These are phyloP conservation scores for Bettongia penicillata DNA, from an alignment of 2,113 vertebrate genomes.

Conservation along the genomic window DNA sequence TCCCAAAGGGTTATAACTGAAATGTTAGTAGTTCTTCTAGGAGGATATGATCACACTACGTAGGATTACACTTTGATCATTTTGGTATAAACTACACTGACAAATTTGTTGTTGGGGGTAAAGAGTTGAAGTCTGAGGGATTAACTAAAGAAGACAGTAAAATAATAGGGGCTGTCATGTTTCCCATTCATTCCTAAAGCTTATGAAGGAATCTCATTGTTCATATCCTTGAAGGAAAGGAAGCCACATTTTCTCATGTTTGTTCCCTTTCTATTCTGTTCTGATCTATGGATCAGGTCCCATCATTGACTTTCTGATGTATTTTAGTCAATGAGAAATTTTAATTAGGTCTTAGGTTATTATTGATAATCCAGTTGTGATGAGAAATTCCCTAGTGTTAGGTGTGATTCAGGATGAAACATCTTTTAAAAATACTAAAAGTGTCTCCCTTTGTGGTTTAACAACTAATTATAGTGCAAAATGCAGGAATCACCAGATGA, in stretches of 20 bases:
- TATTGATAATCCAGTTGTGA: conserved; percentile 69
- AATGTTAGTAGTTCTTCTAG: neutral
- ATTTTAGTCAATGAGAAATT: conserved; percentile 60
- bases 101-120: conserved; percentile 24
- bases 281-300: conserved; percentile 51
- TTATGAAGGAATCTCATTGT: conserved; percentile 60
- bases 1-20: neutral
- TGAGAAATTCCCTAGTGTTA: conserved; percentile 66
- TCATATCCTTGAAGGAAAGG: conserved; percentile 52
- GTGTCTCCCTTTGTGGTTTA: conserved; percentile 87
- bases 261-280: neutral
- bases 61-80: conserved; percentile 24
- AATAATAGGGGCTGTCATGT: conserved; percentile 67
- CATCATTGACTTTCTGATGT: conserved; percentile 61
- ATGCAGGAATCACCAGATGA: conserved; percentile 81
- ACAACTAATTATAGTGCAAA: conserved; percentile 80
- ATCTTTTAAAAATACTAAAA: conserved; percentile 87
- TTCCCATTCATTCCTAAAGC: conserved; percentile 57
- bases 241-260: neutral
- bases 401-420: conserved; percentile 83
- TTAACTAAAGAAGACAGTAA: conserved; percentile 41
- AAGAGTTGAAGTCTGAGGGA: conserved; percentile 63
- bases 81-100: conserved; percentile 63
- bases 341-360: conserved; percentile 64
- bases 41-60: neutral